Evolutionary conservation across 2,888 invertebrate genomes (phyloP).

Genomic region (Hyposoter dolosus): DNA sequence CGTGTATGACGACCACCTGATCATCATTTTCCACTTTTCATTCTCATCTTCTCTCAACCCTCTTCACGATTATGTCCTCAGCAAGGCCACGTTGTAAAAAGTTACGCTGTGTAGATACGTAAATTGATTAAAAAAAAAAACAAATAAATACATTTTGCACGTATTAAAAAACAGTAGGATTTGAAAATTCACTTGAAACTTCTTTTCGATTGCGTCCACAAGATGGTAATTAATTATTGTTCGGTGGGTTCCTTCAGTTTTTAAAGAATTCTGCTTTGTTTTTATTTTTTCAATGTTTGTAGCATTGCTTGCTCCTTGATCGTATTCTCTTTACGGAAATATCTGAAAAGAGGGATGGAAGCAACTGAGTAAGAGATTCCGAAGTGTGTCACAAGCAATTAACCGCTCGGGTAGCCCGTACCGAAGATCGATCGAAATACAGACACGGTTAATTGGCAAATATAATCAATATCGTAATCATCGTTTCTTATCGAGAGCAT

Average conservation of each 20-base stretch:
- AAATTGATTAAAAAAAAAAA: neutral
- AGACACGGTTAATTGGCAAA: slow-evolving; percentile 65
- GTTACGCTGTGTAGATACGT: neutral
- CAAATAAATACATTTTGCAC: neutral
- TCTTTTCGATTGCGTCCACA: neutral
- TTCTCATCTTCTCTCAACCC: slow-evolving; percentile 27
- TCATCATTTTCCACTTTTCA: slow-evolving; percentile 28
- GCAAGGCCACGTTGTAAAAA: neutral
- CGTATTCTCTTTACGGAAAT: neutral
- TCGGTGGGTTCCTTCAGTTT: neutral
- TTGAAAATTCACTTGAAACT: neutral
- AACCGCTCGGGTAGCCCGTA: slow-evolving; percentile 37
- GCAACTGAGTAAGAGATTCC: slow-evolving; percentile 52
- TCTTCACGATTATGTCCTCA: neutral
- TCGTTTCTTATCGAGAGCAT: slow-evolving; percentile 53
- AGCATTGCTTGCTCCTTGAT: neutral
- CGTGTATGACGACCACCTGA: slow-evolving; percentile 43
- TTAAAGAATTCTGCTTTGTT: neutral
- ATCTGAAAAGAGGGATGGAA: slow-evolving; percentile 11
- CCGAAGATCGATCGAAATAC: slow-evolving; percentile 58
- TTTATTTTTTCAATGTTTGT: neutral
- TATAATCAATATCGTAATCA: slow-evolving; percentile 67
- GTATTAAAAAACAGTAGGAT: neutral
- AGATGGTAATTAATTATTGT: neutral
- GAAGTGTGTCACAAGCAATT: slow-evolving; percentile 61